Evolutionary conservation across 2,113 vertebrate species (phyloP), one percentile per base, ranked within the genome.

Genomic region (Lonchura striata): DNA sequence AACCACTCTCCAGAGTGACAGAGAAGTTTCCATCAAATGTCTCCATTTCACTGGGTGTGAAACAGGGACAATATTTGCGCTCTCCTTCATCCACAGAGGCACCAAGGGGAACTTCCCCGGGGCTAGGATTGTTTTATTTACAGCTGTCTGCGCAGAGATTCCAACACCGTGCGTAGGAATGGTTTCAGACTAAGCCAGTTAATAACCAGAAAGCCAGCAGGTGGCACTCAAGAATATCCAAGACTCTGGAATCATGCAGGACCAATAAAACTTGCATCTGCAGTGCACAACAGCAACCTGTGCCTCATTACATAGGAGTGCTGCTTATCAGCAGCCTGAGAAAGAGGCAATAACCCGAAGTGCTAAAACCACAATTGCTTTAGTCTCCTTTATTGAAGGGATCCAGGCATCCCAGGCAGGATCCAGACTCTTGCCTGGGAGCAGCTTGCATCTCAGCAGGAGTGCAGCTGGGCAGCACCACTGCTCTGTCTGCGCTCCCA

Each of bases 201-300:
- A 66, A n/a, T 8, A 87, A 74, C 11, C 17, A 63, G 57, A 53
- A 42, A 82, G 65, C 94, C 95, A 92, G 91, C 18, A 95, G 94
- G 72, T 97, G 96, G 89, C 95, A 95, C 91, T 89, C 65, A 50
- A 82, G 86, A 92, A 95, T 44, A 79, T 12, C 25, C 53, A 76
- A 71, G 77, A 17, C 37, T 69, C 42, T 11, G 2, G 27, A 78
- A 56, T 44, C 1, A 3, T 21, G 61, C 41, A 69, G 79, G 76
- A 50, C 52, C 24, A 41, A 15, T 39, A 64, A 47, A 84, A 91
- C 80, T 71, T 77, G 46, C 35, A 65, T 54, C 88, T 81, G 86
- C 88, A 83, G 94, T 23, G 80, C 92, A 82, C 60, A 64, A 12
- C 52, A 86, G 68, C 86, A 87, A 89, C 74, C 24, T 5, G 37